These are phyloP conservation scores for Halcyon smyrnensis DNA, from an alignment of 2,797 vertebrate genomes.

Conservation along the genomic window DNA sequence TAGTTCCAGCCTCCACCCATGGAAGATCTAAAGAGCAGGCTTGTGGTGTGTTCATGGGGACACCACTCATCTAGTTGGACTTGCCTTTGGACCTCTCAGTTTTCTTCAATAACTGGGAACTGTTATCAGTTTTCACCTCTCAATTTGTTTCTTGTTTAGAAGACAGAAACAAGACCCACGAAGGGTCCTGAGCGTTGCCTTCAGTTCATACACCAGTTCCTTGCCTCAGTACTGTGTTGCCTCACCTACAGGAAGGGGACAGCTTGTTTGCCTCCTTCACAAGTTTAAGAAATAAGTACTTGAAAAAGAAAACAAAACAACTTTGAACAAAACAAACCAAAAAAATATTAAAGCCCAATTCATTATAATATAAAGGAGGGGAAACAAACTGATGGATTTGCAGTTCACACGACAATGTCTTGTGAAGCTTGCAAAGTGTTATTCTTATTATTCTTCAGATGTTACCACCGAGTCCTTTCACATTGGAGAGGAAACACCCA, in stretches of 20 bases:
- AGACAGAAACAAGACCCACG: background rate
- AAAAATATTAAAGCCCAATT: background rate
- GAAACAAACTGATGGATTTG: background rate
- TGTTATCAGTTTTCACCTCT: background rate
- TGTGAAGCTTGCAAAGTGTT: background rate
- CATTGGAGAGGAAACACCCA: background rate
- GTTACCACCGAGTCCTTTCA: background rate
- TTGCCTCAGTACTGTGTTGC: fast-evolving
- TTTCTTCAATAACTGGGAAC: background rate
- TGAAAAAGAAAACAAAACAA: background rate
- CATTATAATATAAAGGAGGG: background rate
- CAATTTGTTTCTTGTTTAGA: background rate
- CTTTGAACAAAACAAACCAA: background rate
- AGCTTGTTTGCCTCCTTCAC: background rate
- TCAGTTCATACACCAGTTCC: background rate
- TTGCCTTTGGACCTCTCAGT: background rate
- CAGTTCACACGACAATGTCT: background rate
- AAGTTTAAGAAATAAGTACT: background rate
- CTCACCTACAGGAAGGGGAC: background rate
- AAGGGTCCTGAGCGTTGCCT: background rate
- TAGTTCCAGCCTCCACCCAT: background rate
- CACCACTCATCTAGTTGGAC: background rate
- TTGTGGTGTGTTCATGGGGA: background rate
- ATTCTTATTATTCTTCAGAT: background rate
- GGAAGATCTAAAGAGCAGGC: background rate